phyloP scores from a whole-genome alignment of 2,113 vertebrate genomes.

The Catharus minimus region DNA sequence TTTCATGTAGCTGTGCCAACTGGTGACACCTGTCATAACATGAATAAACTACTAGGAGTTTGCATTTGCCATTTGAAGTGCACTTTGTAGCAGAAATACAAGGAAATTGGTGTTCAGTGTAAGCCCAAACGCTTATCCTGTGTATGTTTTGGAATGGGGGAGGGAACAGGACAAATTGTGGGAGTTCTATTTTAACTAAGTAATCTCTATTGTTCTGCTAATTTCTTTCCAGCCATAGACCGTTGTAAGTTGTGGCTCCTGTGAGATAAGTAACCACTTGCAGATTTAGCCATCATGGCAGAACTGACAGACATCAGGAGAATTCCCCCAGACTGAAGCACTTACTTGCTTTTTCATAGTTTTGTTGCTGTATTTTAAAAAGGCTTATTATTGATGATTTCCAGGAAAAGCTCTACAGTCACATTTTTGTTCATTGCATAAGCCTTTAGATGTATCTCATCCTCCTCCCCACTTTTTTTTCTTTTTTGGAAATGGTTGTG shows the following conservation, averaged over 20 bases:
- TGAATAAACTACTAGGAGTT: neutral
- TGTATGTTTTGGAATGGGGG: rapidly evolving
- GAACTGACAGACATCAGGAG: neutral
- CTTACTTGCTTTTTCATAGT: neutral
- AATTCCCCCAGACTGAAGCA: neutral
- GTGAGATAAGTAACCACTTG: neutral
- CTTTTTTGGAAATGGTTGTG: neutral
- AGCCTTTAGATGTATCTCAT: neutral
- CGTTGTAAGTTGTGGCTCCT: neutral
- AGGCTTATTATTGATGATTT: neutral
- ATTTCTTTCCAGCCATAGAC: neutral
- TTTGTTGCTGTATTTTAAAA: neutral
- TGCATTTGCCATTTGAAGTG: neutral
- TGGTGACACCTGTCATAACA: constrained; percentile 35
- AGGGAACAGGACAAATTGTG: neutral
- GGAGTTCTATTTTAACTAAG: neutral
- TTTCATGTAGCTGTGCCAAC: neutral
- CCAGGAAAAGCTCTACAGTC: neutral
- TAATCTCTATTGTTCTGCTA: neutral
- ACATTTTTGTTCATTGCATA: neutral
- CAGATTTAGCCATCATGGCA: neutral
- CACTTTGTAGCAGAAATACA: constrained; percentile 8
- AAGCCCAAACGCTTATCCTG: neutral
- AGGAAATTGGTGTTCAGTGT: neutral
- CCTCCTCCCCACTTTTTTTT: neutral